Conservation (phyloP, 1,140 invertebrate species). For the Sarcophaga bullata region DNA sequence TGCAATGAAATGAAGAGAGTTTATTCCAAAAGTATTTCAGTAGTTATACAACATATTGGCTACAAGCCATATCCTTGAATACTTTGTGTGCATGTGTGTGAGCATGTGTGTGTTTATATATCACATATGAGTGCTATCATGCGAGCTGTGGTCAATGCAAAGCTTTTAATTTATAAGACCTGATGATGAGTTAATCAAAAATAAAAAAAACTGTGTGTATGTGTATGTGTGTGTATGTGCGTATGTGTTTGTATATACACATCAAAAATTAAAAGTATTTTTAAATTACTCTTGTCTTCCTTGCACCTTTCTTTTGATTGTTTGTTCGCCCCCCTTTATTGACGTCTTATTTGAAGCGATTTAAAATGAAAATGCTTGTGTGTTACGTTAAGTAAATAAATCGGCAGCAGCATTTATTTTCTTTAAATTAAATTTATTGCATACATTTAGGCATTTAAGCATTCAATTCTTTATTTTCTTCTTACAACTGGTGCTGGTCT, state of each 20-base stretch:
- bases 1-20: too few species aligned
- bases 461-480: conserved; percentile 38
- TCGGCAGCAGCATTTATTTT: too few species aligned
- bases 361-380: background rate
- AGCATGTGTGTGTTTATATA: too few species aligned
- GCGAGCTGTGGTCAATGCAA: background rate
- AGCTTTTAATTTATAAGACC: conserved; percentile 37
- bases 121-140: too few species aligned
- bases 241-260: background rate
- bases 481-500: conserved; percentile 59
- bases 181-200: conserved; percentile 7
- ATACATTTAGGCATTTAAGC: background rate
- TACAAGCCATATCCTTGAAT: background rate
- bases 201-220: conserved; percentile 1
- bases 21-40: too few species aligned
- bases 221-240: background rate
- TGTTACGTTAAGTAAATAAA: background rate
- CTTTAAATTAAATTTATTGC: background rate
- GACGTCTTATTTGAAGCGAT: too few species aligned
- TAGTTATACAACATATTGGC: background rate
- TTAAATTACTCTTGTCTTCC: background rate
- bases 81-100: background rate
- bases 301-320: too few species aligned
- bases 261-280: conserved; percentile 39
- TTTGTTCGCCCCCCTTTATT: too few species aligned